Base-by-base conservation (phyloP, 2,113 vertebrate species). In the Prolemur simus region DNA sequence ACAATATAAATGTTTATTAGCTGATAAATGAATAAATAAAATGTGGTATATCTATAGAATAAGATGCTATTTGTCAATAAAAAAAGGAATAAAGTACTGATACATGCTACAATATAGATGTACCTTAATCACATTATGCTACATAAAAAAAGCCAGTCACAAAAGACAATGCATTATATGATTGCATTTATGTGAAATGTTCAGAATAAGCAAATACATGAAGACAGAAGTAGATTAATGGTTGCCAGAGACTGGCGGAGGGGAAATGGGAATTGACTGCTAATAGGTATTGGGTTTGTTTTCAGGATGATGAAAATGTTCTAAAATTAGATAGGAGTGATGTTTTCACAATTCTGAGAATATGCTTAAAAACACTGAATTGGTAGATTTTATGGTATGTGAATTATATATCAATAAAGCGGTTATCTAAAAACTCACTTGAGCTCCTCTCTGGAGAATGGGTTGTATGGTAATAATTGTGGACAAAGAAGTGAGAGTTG, bases 11-110 rank as follows among this genome's bases (percentile, higher is more conserved):
- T 87, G 34, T 74, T 85, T 37, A 69, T 77, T 25, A 86, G 27
- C 42, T 74, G 32, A 47, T 87, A 23, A 96, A 73, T 69, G 45
- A 37, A 60, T 91, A 69, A 83, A 82, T 68, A 94, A 88, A 93
- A 88, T 89, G 4, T 96, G 32, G 29, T 54, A 39, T 66, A 85
- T 37, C 54, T 12, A 42, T 83, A 60, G 29, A 39, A 34, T 83
- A 82, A 94, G 89, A 45, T 96, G 85, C 20, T n/a, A 49, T 37
- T 92, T 87, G 76, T 7, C 42, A 95, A 49, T 87, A 58, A 95
- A 87, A 56, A 93, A 89, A 25, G 18, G 29, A 76, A 84, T 95
- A 52, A 56, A 84, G 69, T 92, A n/a, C 45, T 95, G 12, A 63
- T 68, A 45, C 10, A 5, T 52, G 9, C 49, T 82, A 21, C 20